Evolutionary conservation across 2,888 invertebrate species (phyloP).

Genomic region (Tortricodes alternella): DNA sequence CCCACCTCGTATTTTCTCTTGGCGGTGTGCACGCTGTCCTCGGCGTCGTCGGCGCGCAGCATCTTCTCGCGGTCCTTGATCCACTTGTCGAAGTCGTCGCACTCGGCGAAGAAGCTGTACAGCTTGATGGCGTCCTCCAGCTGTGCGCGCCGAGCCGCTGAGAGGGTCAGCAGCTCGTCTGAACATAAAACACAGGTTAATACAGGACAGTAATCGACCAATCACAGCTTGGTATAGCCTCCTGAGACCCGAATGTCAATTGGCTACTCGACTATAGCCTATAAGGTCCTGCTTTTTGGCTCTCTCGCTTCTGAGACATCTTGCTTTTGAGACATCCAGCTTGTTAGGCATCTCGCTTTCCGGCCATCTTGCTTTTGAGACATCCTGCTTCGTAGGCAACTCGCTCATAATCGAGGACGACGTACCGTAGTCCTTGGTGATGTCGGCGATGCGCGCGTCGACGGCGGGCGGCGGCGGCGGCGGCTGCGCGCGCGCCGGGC

Average conservation of each 20-base stretch:
- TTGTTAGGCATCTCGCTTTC: no score
- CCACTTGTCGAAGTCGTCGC: slow-evolving; percentile 99
- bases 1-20: slow-evolving; percentile 96
- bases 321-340: no score
- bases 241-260: no score
- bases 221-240: no score
- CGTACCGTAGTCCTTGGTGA: slow-evolving; percentile 89
- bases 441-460: slow-evolving; percentile 59
- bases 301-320: no score
- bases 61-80: slow-evolving; percentile 97
- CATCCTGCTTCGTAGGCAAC: no score
- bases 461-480: slow-evolving; percentile 49
- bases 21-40: slow-evolving; percentile 95
- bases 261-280: no score
- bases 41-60: slow-evolving; percentile 90
- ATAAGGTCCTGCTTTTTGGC: no score
- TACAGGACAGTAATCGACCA: no score
- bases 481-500: slow-evolving; percentile 50
- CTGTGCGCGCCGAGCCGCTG: slow-evolving; percentile 90
- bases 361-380: no score
- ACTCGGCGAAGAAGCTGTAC: slow-evolving; percentile 97
- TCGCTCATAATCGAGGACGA: no score
- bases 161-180: slow-evolving; percentile 90
- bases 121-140: slow-evolving; percentile 96
- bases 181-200: slow-evolving; percentile 9